Evolutionary conservation across 1,140 invertebrate species (phyloP).

Genomic region (Wasmannia auropunctata): DNA sequence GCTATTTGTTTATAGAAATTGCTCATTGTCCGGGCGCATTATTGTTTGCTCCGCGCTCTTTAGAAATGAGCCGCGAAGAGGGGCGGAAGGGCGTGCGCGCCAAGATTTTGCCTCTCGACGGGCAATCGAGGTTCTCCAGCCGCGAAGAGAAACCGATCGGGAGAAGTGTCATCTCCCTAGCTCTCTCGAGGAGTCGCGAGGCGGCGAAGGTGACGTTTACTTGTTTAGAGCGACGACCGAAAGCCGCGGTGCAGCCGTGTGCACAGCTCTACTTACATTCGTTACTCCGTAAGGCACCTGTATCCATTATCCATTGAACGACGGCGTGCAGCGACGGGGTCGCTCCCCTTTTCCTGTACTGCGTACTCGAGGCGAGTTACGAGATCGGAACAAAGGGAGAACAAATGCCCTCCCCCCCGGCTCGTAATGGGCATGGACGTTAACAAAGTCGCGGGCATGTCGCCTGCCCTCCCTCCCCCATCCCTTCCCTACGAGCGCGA

Average conservation of each 20-base stretch:
- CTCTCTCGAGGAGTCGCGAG: too few species aligned
- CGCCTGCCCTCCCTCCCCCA: background rate
- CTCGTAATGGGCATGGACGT: slow-evolving; percentile 40
- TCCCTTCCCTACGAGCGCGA: too few species aligned
- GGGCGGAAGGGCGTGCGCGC: background rate
- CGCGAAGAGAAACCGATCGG: background rate
- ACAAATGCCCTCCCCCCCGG: slow-evolving; percentile 37
- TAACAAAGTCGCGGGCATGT: slow-evolving; percentile 50
- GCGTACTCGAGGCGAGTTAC: background rate
- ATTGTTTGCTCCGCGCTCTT: background rate
- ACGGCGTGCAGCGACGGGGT: background rate
- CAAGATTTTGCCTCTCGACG: background rate
- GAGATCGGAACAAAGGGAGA: slow-evolving; percentile 39
- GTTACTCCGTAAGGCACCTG: background rate
- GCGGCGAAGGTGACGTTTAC: too few species aligned
- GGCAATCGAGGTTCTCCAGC: background rate
- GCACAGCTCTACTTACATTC: background rate
- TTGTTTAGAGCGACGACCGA: too few species aligned
- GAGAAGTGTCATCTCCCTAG: background rate
- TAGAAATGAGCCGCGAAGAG: background rate
- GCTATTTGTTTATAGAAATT: slow-evolving; percentile 47
- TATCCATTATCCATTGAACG: slow-evolving; percentile 35
- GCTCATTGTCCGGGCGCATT: background rate
- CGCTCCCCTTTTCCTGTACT: background rate
- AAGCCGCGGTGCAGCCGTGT: too few species aligned